These are phyloP conservation scores for Iguana delicatissima DNA, from an alignment of 2,797 vertebrate species.

Conservation along the genomic window DNA sequence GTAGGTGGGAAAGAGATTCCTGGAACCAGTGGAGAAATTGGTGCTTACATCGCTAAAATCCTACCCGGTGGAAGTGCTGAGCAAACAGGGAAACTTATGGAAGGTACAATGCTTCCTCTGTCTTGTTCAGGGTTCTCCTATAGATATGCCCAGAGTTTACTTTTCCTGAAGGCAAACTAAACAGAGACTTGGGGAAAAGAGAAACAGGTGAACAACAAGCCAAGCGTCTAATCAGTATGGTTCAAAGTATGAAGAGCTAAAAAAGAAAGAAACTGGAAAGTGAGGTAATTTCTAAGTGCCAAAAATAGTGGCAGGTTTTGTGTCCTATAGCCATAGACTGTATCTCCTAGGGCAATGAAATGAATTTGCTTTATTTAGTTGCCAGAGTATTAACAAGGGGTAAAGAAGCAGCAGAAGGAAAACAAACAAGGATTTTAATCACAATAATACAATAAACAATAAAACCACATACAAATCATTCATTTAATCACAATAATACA, in stretches of 20 bases:
- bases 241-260: neutral
- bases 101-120: constrained; percentile 86
- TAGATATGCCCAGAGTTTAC: neutral
- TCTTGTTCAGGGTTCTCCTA: neutral
- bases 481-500: too few relatives aligned
- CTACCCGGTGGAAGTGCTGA: constrained; percentile 93
- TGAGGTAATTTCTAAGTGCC: neutral
- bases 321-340: neutral
- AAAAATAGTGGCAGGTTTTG: neutral
- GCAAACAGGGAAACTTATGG: constrained; percentile 89
- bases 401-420: too few relatives aligned
- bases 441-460: too few relatives aligned
- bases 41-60: constrained; percentile 96
- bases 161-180: neutral
- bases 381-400: too few relatives aligned
- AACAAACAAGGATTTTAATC: too few relatives aligned
- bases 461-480: too few relatives aligned
- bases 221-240: too few relatives aligned
- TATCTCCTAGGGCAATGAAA: neutral
- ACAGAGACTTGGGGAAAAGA: neutral
- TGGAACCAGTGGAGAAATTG: constrained; percentile 90
- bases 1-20: constrained; percentile 98
- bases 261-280: neutral
- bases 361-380: neutral
- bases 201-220: neutral